Conservation (phyloP, 2,113 vertebrate species). For the Spheniscus mendiculus region DNA sequence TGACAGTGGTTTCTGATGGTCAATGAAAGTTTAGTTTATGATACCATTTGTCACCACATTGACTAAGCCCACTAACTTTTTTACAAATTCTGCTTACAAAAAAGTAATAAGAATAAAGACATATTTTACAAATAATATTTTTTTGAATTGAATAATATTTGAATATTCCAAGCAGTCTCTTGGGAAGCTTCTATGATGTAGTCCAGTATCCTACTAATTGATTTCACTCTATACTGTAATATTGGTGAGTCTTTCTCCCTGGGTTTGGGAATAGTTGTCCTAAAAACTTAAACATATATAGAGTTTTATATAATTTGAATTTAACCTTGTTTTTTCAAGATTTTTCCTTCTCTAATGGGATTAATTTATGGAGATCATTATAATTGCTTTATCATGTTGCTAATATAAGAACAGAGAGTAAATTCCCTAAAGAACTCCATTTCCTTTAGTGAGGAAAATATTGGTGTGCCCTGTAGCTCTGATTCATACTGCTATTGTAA, state of each 20-base stretch:
- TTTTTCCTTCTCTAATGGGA: background rate
- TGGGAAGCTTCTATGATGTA: background rate
- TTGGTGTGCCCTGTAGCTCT: slow-evolving; percentile 16
- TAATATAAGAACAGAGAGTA: slow-evolving; percentile 19
- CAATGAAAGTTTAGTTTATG: background rate
- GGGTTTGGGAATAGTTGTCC: background rate
- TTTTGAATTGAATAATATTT: background rate
- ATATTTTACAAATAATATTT: background rate
- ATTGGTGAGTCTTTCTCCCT: background rate
- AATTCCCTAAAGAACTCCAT: background rate
- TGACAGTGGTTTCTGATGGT: background rate
- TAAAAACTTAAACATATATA: background rate
- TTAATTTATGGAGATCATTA: background rate
- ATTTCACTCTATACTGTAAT: background rate
- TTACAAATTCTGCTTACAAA: background rate
- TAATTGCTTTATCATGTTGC: background rate
- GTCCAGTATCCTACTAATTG: background rate
- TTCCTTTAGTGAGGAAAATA: slow-evolving; percentile 46
- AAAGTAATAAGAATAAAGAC: background rate
- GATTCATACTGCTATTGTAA: slow-evolving; percentile 43
- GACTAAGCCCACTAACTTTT: background rate
- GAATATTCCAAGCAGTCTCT: background rate
- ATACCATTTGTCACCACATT: background rate
- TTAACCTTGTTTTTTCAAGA: background rate
- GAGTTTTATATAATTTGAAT: background rate